Base-by-base conservation (phyloP, 2,797 vertebrate species). In the Caiman crocodilus region DNA sequence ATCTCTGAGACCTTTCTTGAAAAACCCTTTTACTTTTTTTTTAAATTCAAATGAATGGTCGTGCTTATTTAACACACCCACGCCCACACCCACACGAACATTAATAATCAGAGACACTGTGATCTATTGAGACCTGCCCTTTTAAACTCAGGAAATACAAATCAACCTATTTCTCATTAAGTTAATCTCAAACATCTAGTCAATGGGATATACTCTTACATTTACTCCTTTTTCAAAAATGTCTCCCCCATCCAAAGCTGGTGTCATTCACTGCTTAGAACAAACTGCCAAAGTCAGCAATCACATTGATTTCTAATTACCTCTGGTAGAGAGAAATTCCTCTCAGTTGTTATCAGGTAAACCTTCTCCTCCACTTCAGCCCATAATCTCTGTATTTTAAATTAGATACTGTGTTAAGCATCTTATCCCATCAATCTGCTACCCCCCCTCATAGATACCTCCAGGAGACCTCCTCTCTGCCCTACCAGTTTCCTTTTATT, bases 121-220 rank as follows among this genome's bases (percentile, higher is more conserved):
- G 82, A 95, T 92, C 69, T 55, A 56, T 74, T 60, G 57, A 96
- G 55, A 94, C 83, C 80, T 95, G 89, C 84, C 94, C 95, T 96
- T 95, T 94, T 91, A 96, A 96, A 94, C 93, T 82, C 92, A 94
- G 95, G 93, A 94, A 96, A 32, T 92, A 94, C 88, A 93, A 96
- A 94, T 94, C 88, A 97, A 93, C 60, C 23, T 63, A 94, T 89
- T 96, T 91, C 92, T 94, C 88, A 92, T 94, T 96, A 97, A 94
- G 82, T 57, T 93, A 94, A 93, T 96, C 95, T 94, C 23, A 61
- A 74, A 91, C 89, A 96, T 94, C 91, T 93, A 73, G 67, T 79
- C 0, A 1, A 77, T 89, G 74, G 84, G 86, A 89, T 23, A 69
- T 59, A 76, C 64, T 87, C 93, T 78, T 18, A 84, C 82, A 76